These are phyloP conservation scores for Typhlichthys subterraneus DNA, from an alignment of 2,797 vertebrate species.

Conservation along the genomic window DNA sequence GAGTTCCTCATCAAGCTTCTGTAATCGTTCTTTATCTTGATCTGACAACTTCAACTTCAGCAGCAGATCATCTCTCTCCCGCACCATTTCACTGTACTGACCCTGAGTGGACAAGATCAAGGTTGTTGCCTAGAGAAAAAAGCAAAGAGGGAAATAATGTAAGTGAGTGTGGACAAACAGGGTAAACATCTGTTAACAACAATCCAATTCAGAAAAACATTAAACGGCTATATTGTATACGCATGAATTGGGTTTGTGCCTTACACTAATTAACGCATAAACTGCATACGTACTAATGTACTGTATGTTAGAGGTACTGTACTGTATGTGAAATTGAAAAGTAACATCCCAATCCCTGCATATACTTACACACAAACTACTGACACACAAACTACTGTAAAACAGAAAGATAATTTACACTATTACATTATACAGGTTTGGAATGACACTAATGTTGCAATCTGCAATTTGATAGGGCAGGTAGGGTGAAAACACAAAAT, in stretches of 20 bases:
- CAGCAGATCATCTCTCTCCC: constrained; percentile 87
- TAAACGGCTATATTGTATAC: constrained; percentile 12
- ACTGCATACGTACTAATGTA: background rate
- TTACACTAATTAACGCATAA: background rate
- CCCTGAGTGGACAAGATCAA: constrained; percentile 85
- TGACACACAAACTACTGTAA: background rate
- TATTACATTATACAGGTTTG: background rate
- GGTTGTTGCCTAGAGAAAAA: constrained; percentile 80
- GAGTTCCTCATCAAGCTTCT: constrained; percentile 87
- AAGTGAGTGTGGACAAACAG: background rate
- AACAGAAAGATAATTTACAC: background rate
- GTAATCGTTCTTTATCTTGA: constrained; percentile 81
- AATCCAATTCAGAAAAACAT: constrained; percentile 11
- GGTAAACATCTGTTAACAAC: constrained; percentile 14
- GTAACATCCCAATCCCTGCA: constrained; percentile 31
- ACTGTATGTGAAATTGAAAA: constrained; percentile 5
- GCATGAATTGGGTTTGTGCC: constrained; percentile 19
- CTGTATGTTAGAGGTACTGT: background rate
- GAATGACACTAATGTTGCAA: constrained; percentile 1
- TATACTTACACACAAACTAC: background rate
- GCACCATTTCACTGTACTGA: constrained; percentile 82
- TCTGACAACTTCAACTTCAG: constrained; percentile 85
- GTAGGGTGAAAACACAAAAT: no score
- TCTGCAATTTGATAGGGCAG: constrained; percentile 42
- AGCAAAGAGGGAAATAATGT: constrained; percentile 41